phyloP scores from a whole-genome alignment of 2,113 vertebrate genomes.

The Rhynchomys soricoides region DNA sequence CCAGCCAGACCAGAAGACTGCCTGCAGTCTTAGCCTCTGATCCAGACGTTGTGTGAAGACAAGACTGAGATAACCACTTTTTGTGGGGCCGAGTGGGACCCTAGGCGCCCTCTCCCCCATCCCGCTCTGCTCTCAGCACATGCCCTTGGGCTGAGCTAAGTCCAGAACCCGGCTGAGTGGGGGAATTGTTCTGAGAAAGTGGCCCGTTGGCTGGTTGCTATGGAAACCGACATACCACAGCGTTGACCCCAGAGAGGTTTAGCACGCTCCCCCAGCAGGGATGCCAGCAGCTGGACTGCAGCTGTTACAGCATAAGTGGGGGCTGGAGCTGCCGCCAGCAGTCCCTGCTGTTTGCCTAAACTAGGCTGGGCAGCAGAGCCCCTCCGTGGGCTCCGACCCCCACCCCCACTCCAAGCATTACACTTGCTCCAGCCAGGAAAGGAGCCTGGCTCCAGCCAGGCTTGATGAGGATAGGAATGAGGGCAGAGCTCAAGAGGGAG shows the following conservation, averaged over 20 bases:
- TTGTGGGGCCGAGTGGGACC: slow-evolving; percentile 63
- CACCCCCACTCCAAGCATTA: background rate
- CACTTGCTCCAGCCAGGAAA: background rate
- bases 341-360: slow-evolving; percentile 76
- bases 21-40: slow-evolving; percentile 11
- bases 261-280: slow-evolving; percentile 89
- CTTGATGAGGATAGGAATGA: no score
- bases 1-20: background rate
- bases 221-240: slow-evolving; percentile 96
- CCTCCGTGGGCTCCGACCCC: slow-evolving; percentile 30
- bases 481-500: background rate
- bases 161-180: slow-evolving; percentile 86
- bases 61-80: slow-evolving; percentile 59
- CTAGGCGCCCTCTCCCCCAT: slow-evolving; percentile 60
- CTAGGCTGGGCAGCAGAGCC: slow-evolving; percentile 43
- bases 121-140: slow-evolving; percentile 73
- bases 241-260: slow-evolving; percentile 94
- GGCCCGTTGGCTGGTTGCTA: slow-evolving; percentile 92
- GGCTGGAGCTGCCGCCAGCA: slow-evolving; percentile 73
- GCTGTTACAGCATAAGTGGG: slow-evolving; percentile 89
- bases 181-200: slow-evolving; percentile 88
- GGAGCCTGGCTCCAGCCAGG: background rate
- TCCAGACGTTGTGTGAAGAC: background rate
- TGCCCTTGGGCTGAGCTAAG: slow-evolving; percentile 87
- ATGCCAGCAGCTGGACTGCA: slow-evolving; percentile 95